Evolutionary conservation across 2,888 invertebrate species (phyloP), one percentile per base, ranked within the genome.

Genomic region (Macropis europaea): DNA sequence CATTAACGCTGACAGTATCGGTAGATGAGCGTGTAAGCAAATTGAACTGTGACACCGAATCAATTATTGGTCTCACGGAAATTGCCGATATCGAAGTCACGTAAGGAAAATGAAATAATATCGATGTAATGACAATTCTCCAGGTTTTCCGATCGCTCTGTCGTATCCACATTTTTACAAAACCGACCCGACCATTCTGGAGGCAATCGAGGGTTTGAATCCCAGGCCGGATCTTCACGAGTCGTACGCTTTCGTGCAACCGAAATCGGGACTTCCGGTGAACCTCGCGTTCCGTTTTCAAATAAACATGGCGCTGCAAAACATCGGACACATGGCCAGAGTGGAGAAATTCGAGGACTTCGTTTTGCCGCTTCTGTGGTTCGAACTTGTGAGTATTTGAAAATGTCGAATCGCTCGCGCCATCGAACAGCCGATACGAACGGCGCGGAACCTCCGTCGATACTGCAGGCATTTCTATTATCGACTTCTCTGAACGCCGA

Each of bases 111-210:
- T 38, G 1, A 30, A 9, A 30, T 36, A 17, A 9, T 13, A 7
- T n/a, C n/a, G 26, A 26, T 30, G 1, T 19, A 0, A 34, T 38
- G 1, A 15, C 9, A 43, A 30, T 13, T 47, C 48, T 61, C 0
- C 54, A 92, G 92, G 97, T 0, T 97, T 97, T 87, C 97, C 97
- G 0, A 96, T 97, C 43, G 95, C 96, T 0, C 91, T 97, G 4
- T 97, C 97, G 38, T 96, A 95, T 89, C 97, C 97, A 0, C 97
- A 97, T 88, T 97, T 96, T 89, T 94, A 95, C 88, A 93, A 95
- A 72, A 93, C 94, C 0, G 95, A 96, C 76, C 92, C 93, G 0
- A 87, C 92, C 0, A 90, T 96, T 1, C 90, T 92, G 69, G 91
- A 92, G 53, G 93, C 93, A 57, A 92, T 97, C 0, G 94, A 94